Evolutionary conservation across 2,797 vertebrate species (phyloP).

Genomic region (Trematomus bernacchii): DNA sequence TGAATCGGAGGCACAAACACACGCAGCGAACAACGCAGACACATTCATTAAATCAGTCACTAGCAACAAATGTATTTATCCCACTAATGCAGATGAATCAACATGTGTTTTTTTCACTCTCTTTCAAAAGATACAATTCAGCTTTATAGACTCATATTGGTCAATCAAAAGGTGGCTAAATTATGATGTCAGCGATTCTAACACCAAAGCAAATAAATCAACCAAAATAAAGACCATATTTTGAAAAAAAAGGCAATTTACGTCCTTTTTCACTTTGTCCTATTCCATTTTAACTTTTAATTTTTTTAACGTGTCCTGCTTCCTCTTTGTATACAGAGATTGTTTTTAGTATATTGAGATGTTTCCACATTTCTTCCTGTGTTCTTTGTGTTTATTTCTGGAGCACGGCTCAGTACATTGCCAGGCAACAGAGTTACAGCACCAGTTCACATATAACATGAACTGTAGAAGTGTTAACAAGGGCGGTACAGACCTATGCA

Average conservation of each 20-base stretch:
- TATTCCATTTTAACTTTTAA: neutral
- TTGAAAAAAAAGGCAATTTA: neutral
- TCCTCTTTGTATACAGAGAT: conserved; percentile 1
- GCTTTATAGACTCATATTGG: neutral
- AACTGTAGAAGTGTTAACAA: conserved; percentile 15
- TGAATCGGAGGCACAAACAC: conserved; percentile 26
- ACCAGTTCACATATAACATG: conserved; percentile 1
- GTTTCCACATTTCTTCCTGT: conserved; percentile 17
- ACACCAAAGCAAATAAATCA: neutral
- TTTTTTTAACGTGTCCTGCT: neutral
- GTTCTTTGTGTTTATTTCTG: conserved; percentile 55
- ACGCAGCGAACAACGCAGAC: conserved; percentile 22
- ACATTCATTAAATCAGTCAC: conserved; percentile 39
- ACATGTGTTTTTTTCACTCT: neutral
- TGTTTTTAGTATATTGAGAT: neutral
- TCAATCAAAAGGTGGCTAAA: conserved; percentile 10
- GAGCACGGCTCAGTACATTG: conserved; percentile 53
- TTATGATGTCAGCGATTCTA: neutral
- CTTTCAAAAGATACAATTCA: conserved; percentile 9
- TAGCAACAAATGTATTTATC: conserved; percentile 18
- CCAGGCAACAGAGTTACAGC: conserved; percentile 57
- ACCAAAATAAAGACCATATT: neutral
- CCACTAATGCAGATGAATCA: conserved; percentile 25
- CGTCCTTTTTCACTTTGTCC: neutral
- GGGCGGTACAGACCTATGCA: neutral